Evolutionary conservation across 2,113 vertebrate species (phyloP), one percentile per base, ranked within the genome.

Genomic region (Anhinga anhinga): DNA sequence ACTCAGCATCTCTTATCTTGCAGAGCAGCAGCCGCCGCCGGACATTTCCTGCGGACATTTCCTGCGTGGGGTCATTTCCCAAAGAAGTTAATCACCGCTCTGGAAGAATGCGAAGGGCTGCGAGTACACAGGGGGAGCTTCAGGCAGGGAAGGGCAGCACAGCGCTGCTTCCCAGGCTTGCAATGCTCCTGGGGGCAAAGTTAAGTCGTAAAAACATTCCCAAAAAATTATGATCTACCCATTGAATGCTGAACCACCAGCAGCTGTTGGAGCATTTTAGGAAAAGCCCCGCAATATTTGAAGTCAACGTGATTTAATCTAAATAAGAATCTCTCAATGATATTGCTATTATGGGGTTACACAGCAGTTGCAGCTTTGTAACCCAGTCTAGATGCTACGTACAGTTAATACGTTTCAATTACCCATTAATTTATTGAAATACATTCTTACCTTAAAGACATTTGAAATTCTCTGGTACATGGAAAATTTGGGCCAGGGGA

Each of bases 31-130:
- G 53, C 67, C 0, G 95, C 38, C 36, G 53, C 67, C 0, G 0
- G 44, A 21, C 1, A 2, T 58, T 93, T 92, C 95, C 96, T 88
- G n/a, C 0, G 0, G 44, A 21, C 1, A 2, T 58, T 93, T 92
- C 95, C 96, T 88, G n/a, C n/a, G n/a, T n/a, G n/a, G n/a, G 55
- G 14, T 40, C 79, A 88, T 42, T 92, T 92, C 93, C 93, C 55
- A 25, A 36, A 56, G 58, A 14, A 36, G 15, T 65, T 38, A 30
- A 87, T 78, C 14, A 12, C 50, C 1, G 29, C 40, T 49, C 84
- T 10, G 59, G 36, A 73, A 38, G n/a, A 67, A 88, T 0, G 4
- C 14, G 73, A 73, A 40, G 56, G 62, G 81, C 67, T 36, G 63
- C 38, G 82, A 78, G 73, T 15, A 18, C 55, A 30, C 3, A 1